Conservation (phyloP, 2,888 invertebrate genomes). For the Panopea generosa region DNA sequence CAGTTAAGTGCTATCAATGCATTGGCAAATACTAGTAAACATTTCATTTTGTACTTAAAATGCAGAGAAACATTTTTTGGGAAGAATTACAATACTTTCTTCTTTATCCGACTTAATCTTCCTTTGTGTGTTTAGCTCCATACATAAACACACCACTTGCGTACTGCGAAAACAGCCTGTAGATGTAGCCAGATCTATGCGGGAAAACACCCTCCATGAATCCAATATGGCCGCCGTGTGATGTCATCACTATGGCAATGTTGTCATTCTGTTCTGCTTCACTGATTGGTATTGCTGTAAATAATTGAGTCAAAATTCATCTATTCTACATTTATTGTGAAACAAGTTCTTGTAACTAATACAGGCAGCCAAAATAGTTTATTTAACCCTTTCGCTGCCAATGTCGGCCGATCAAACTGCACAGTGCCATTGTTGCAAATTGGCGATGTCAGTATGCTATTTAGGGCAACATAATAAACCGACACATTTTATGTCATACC, state of each 20-base stretch:
- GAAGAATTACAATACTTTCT: too few species aligned
- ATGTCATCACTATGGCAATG: constrained; percentile 84
- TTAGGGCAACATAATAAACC: too few species aligned
- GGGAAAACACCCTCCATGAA: constrained; percentile 85
- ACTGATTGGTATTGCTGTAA: constrained; percentile 84
- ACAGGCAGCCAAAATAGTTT: not conserved
- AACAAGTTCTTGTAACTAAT: not conserved
- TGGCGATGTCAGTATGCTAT: too few species aligned
- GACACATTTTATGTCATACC: too few species aligned
- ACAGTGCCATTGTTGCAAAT: too few species aligned
- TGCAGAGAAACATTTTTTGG: too few species aligned
- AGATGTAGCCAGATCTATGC: constrained; percentile 80
- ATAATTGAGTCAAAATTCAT: constrained; percentile 1
- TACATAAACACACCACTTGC: constrained; percentile 79
- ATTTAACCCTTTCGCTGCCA: too few species aligned
- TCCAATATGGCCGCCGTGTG: constrained; percentile 86
- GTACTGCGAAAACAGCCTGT: constrained; percentile 80
- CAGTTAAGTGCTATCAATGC: too few species aligned
- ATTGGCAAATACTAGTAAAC: too few species aligned
- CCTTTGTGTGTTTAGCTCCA: constrained; percentile 48
- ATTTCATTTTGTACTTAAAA: too few species aligned
- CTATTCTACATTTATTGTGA: too few species aligned
- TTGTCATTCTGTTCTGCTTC: constrained; percentile 83
- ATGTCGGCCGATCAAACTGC: too few species aligned
- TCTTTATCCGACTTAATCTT: constrained; percentile 20